phyloP scores from a whole-genome alignment of 1,140 invertebrate genomes.

The Chironomus striatipennis region DNA sequence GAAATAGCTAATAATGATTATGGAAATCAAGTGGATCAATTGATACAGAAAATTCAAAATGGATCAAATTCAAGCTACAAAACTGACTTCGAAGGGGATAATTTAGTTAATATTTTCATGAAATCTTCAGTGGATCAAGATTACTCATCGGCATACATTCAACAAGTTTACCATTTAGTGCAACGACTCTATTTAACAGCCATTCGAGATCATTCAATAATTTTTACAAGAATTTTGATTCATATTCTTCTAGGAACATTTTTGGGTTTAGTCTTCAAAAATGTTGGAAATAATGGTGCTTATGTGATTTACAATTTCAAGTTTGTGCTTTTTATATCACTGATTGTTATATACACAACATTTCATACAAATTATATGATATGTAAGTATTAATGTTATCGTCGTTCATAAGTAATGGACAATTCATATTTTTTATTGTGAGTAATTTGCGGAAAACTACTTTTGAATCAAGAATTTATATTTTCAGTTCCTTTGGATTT shows the following conservation, averaged over 20 bases:
- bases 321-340: constrained; percentile 54
- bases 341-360: constrained; percentile 73
- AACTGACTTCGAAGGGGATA: constrained; percentile 29
- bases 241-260: constrained; percentile 67
- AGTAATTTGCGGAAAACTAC: too few species aligned
- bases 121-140: background rate
- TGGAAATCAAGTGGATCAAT: constrained; percentile 50
- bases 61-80: constrained; percentile 50
- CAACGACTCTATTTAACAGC: background rate
- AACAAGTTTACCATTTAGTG: background rate
- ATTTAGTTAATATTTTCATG: background rate
- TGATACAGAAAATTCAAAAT: constrained; percentile 57
- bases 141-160: background rate
- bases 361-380: constrained; percentile 70
- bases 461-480: constrained; percentile 24
- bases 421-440: too few species aligned
- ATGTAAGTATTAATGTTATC: background rate
- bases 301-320: background rate
- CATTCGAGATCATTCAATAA: constrained; percentile 1
- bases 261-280: constrained; percentile 68
- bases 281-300: constrained; percentile 68
- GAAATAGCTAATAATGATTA: constrained; percentile 71
- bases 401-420: too few species aligned
- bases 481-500: constrained; percentile 78
- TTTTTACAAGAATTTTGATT: constrained; percentile 64